Conservation (phyloP, 2,888 invertebrate genomes). For the Andrena fulva region DNA sequence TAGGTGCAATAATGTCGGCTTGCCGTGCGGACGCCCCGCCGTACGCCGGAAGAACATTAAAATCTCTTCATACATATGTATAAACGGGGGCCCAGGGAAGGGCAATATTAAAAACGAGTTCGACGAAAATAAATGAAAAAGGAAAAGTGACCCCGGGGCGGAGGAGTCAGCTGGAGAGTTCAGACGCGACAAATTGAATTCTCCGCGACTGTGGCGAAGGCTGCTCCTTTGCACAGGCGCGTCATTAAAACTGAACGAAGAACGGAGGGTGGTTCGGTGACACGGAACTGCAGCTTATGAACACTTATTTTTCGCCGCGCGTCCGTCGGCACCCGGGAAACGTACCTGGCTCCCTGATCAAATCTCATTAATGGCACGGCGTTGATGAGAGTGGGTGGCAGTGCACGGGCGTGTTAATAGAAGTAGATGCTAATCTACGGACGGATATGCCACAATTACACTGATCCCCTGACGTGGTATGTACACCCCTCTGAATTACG, state of each 20-base stretch:
- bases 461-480: no score
- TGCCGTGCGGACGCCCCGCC: slow-evolving; percentile 57
- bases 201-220: slow-evolving; percentile 41
- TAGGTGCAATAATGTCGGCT: slow-evolving; percentile 69
- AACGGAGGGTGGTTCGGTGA: not conserved
- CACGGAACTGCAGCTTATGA: slow-evolving; percentile 9
- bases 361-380: not conserved
- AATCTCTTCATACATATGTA: slow-evolving; percentile 78
- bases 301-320: no score
- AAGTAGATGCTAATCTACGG: not conserved
- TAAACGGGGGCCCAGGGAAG: slow-evolving; percentile 63
- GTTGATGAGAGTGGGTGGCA: not conserved
- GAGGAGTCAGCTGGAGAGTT: slow-evolving; percentile 48
- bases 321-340: not conserved
- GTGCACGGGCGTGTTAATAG: not conserved
- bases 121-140: slow-evolving; percentile 63
- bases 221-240: slow-evolving; percentile 56
- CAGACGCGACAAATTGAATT: slow-evolving; percentile 57
- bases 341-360: not conserved
- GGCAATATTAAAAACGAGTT: slow-evolving; percentile 76
- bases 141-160: slow-evolving; percentile 14
- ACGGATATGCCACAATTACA: not conserved
- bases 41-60: slow-evolving; percentile 73
- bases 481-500: no score
- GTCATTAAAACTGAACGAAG: slow-evolving; percentile 70